Percentiles rank a stretch among this genome's conserved stretches.
Evolutionary conservation across 1,140 invertebrate species (phyloP).

Genomic region (Scaptomyza montana): DNA sequence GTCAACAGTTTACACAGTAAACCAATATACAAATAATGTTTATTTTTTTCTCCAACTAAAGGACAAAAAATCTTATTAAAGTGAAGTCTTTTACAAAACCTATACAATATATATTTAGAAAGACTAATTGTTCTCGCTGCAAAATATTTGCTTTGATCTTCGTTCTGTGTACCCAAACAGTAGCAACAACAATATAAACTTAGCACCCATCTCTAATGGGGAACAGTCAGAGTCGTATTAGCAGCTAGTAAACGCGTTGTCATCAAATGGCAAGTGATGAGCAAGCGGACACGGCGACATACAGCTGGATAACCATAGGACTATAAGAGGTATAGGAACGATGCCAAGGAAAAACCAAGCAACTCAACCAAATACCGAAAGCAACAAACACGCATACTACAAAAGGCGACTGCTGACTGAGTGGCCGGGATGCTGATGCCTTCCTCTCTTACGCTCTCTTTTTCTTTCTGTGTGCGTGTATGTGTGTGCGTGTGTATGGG

Average conservation of each 20-base stretch:
- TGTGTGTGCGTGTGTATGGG: slow-evolving; percentile 32
- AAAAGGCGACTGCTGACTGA: slow-evolving; percentile 57
- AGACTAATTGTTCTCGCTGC: slow-evolving; percentile 18
- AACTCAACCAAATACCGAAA: slow-evolving; percentile 20
- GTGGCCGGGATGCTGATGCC: slow-evolving; percentile 31
- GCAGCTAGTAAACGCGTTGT: slow-evolving; percentile 32
- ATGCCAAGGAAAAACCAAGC: slow-evolving; percentile 35
- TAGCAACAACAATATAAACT: not conserved
- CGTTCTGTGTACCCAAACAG: not conserved
- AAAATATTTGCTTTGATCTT: not conserved
- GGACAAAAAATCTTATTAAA: not conserved
- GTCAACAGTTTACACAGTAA: not conserved
- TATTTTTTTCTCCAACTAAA: not conserved
- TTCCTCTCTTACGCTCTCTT: not conserved
- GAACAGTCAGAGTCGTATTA: slow-evolving; percentile 17
- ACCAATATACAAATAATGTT: not conserved
- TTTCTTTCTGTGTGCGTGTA: slow-evolving; percentile 7
- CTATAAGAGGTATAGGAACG: not conserved
- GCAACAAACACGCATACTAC: slow-evolving; percentile 42
- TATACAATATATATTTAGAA: not conserved
- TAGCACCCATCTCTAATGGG: slow-evolving; percentile 3
- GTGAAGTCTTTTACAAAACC: not conserved
- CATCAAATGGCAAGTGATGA: slow-evolving; percentile 63
- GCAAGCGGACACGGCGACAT: slow-evolving; percentile 13
- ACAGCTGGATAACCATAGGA: not conserved